These are phyloP conservation scores for Orthonyx spaldingii DNA, from an alignment of 2,113 vertebrate genomes.

Conservation along the genomic window DNA sequence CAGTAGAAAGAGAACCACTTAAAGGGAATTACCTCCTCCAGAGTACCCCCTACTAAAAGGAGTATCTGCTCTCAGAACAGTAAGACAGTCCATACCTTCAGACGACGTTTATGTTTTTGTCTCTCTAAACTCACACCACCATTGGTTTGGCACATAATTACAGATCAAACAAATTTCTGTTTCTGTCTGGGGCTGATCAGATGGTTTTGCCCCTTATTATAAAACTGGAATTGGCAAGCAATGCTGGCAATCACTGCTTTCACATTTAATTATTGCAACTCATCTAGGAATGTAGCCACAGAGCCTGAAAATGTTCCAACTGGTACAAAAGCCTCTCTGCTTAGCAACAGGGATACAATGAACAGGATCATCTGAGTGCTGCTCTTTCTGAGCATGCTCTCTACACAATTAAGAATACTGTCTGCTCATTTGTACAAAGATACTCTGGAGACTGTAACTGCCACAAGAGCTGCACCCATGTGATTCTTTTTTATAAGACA, in stretches of 20 bases:
- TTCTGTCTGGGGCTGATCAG: slow-evolving; percentile 17
- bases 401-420: not conserved
- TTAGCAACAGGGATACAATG: slow-evolving; percentile 49
- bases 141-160: not conserved
- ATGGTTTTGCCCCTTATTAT: not conserved
- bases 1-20: not conserved
- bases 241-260: slow-evolving; percentile 10
- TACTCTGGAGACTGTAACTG: not conserved
- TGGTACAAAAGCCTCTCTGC: slow-evolving; percentile 44
- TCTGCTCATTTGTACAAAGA: not conserved
- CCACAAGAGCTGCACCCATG: not conserved
- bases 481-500: not conserved
- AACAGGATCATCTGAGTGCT: not conserved
- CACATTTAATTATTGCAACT: slow-evolving; percentile 47
- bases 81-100: not conserved
- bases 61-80: not conserved
- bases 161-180: slow-evolving; percentile 31
- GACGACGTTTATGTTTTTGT: not conserved
- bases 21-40: not conserved
- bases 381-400: not conserved
- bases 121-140: not conserved
- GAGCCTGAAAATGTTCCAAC: slow-evolving; percentile 32
- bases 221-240: slow-evolving; percentile 18
- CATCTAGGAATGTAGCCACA: slow-evolving; percentile 44
- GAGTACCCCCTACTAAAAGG: not conserved